A percentile compares a stretch with the other conserved stretches of the same genome.
phyloP scores from a whole-genome alignment of 1,140 invertebrate genomes.

The Pogonognathellus flavescens region DNA sequence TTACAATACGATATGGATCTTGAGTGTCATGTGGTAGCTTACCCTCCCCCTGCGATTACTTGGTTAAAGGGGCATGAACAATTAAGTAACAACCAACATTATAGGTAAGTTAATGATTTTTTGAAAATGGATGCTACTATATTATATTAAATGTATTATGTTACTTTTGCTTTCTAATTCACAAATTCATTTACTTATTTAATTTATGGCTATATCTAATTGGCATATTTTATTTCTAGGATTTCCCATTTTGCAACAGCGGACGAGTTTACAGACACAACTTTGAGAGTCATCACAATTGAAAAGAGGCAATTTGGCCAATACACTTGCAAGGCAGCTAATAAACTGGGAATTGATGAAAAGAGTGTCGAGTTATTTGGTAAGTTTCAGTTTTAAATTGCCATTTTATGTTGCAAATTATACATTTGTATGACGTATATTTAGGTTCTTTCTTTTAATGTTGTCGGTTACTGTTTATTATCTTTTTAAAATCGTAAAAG shows the following conservation, averaged over 20 bases:
- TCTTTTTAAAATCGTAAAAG: too few species aligned
- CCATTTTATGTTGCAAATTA: background rate
- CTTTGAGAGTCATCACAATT: slow-evolving; percentile 88
- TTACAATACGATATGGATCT: slow-evolving; percentile 93
- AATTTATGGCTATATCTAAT: background rate
- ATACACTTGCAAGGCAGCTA: slow-evolving; percentile 88
- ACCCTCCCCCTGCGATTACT: slow-evolving; percentile 87
- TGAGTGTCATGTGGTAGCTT: slow-evolving; percentile 92
- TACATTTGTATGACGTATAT: background rate
- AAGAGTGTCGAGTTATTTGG: slow-evolving; percentile 86
- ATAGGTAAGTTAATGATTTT: slow-evolving; percentile 72
- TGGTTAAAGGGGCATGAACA: slow-evolving; percentile 88
- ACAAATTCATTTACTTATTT: background rate
- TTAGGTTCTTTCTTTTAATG: background rate
- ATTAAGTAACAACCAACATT: slow-evolving; percentile 90
- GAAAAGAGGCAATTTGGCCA: slow-evolving; percentile 86
- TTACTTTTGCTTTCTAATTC: slow-evolving; percentile 3
- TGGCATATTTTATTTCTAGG: slow-evolving; percentile 68
- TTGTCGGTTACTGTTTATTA: background rate
- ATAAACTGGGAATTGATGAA: slow-evolving; percentile 86
- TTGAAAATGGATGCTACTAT: background rate
- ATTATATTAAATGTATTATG: background rate
- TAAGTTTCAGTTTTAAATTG: slow-evolving; percentile 72
- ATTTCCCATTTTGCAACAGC: slow-evolving; percentile 91
- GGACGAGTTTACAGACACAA: slow-evolving; percentile 91